Base-by-base conservation (phyloP, 2,888 invertebrate genomes). In the Orthosia gothica region DNA sequence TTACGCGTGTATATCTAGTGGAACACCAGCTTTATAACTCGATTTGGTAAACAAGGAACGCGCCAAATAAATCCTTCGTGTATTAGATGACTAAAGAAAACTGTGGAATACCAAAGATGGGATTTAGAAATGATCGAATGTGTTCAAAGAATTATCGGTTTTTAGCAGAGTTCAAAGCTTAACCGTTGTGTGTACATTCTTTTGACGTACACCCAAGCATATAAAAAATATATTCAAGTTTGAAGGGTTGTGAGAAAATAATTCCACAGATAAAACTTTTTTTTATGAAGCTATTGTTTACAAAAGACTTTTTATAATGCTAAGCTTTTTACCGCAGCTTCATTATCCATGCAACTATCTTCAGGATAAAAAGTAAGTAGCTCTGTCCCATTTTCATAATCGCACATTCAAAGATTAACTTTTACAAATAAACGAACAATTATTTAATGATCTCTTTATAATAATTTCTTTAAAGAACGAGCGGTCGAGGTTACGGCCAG, bases 81-180 rank as follows among this genome's bases (percentile, higher is more conserved):
- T 79, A 55, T 71, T 26, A 70, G 54, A 50, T n/a, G 40, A 13
- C 5, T 55, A 20, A 55, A 61, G 52, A 40, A 50, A 66, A 40
- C 54, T 20, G 26, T 16, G 61, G 61, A 55, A 61, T 79, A 63
- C 11, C 26, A 72, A 58, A 72, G 13, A 63, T 52, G 40, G 54
- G 80, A 76, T 76, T 62, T 57, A 71, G 72, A 79, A 70, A 76
- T 79, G 49, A 76, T 75, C 54, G 49, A 61, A 76, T 76, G 18
- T 79, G 3, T 79, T 59, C 32, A 12, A 54, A 70, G 74, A 54
- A 26, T 61, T 45, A 74, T 52, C 18, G 26, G 20, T 20, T 49
- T 49, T 2, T 15, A 61, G 23, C 40, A 12, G 5, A 47, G 23
- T 54, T 74, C 59, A 61, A 78, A 52, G 58, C 32, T 59, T 55